Evolutionary conservation across 2,888 invertebrate species (phyloP).

Genomic region (Globia sparganii): DNA sequence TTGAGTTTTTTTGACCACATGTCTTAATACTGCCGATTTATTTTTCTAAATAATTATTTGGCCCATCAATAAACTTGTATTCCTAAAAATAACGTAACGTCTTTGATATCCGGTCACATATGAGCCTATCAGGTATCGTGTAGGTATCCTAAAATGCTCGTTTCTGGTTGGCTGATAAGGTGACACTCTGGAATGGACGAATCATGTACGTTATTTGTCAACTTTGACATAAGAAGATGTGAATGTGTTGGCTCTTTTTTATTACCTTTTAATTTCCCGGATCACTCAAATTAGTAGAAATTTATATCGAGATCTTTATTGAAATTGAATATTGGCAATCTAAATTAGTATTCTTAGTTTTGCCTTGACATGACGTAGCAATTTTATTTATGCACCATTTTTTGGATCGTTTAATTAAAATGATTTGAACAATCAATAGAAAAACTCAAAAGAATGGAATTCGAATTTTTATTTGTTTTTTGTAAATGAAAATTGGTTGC

Average conservation of each 20-base stretch:
- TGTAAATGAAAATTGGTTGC: constrained; percentile 39
- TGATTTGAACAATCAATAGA: not conserved
- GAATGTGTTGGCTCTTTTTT: constrained; percentile 56
- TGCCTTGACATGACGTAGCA: not conserved
- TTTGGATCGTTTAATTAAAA: not conserved
- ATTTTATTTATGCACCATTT: not conserved
- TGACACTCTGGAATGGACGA: constrained; percentile 55
- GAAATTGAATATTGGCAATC: constrained; percentile 20
- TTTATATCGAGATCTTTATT: constrained; percentile 14
- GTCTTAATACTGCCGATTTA: not conserved
- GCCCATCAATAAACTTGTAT: constrained; percentile 54
- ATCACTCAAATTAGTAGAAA: constrained; percentile 31
- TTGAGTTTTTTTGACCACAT: not conserved
- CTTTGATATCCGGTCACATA: constrained; percentile 20
- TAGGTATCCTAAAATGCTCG: constrained; percentile 32
- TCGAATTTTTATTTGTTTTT: not conserved
- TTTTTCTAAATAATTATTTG: constrained; percentile 33
- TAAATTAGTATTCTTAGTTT: constrained; percentile 6
- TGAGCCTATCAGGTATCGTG: constrained; percentile 58
- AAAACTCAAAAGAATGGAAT: constrained; percentile 8
- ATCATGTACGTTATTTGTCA: constrained; percentile 68
- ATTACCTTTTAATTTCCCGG: constrained; percentile 48
- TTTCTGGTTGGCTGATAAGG: constrained; percentile 66
- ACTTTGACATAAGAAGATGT: constrained; percentile 65
- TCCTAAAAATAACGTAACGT: constrained; percentile 60